phyloP scores from a whole-genome alignment of 2,888 invertebrate species.

The Cyrtodaria siliqua region DNA sequence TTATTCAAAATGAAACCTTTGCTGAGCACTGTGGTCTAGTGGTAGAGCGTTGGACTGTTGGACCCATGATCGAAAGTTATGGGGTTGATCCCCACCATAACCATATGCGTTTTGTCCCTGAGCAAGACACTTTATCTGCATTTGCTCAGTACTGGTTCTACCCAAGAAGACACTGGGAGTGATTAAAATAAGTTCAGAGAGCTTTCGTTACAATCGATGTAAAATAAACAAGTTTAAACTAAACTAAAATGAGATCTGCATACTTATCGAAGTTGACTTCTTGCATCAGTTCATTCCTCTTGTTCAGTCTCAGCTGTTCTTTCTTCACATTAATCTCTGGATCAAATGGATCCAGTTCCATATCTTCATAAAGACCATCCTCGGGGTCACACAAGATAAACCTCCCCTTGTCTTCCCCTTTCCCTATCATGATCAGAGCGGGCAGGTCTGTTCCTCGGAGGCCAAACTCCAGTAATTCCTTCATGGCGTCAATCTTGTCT shows the following conservation, averaged over 20 bases:
- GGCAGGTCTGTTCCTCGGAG: constrained; percentile 90
- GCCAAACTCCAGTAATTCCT: constrained; percentile 91
- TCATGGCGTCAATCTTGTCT: constrained; percentile 90
- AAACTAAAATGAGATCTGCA: constrained; percentile 15
- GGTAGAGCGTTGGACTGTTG: no score
- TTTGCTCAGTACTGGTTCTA: no score
- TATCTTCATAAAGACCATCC: constrained; percentile 80
- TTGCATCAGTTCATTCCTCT: constrained; percentile 77
- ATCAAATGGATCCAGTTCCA: constrained; percentile 77
- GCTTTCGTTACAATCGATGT: no score
- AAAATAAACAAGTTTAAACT: no score
- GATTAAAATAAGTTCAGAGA: no score
- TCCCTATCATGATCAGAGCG: constrained; percentile 87
- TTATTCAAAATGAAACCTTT: no score
- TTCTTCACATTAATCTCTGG: constrained; percentile 67
- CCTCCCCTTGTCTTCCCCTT: constrained; percentile 83
- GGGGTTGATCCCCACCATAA: no score
- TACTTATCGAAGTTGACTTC: constrained; percentile 86
- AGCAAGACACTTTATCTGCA: no score
- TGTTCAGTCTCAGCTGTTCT: constrained; percentile 70
- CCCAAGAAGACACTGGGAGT: no score
- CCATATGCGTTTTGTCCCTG: no score
- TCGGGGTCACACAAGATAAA: constrained; percentile 81
- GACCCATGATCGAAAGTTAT: no score
- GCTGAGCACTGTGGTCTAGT: no score